phyloP scores from a whole-genome alignment of 2,113 vertebrate genomes.

The Platanista minor region DNA sequence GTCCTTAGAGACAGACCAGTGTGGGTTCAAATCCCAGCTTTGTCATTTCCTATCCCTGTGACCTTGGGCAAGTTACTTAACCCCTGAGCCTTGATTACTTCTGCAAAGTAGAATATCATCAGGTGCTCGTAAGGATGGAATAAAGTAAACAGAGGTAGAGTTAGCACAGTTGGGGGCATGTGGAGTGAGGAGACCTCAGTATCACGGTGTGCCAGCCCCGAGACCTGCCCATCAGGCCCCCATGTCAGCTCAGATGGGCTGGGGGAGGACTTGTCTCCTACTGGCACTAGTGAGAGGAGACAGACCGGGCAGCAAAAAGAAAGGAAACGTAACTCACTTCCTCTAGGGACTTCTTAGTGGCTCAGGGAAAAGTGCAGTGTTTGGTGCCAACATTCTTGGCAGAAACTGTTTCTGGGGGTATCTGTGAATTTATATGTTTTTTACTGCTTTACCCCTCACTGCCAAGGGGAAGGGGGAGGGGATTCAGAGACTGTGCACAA shows the following conservation, averaged over 20 bases:
- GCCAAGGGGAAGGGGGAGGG: not conserved
- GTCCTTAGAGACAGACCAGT: not conserved
- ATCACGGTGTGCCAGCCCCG: fast-evolving
- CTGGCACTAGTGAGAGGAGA: not conserved
- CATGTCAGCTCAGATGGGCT: not conserved
- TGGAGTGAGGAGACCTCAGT: fast-evolving
- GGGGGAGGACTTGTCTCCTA: not conserved
- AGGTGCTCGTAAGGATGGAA: not conserved
- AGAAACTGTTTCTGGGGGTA: not conserved
- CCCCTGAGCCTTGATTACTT: not conserved
- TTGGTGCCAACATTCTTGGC: not conserved
- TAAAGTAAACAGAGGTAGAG: not conserved
- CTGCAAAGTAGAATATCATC: not conserved
- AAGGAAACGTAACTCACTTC: not conserved
- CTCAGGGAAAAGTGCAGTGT: not conserved
- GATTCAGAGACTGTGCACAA: not conserved
- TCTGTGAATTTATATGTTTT: not conserved
- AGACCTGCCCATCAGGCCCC: not conserved
- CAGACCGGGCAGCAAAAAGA: fast-evolving
- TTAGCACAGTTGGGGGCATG: fast-evolving
- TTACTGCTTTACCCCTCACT: not conserved
- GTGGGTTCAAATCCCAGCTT: not conserved
- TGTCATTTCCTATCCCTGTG: not conserved
- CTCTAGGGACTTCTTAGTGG: not conserved
- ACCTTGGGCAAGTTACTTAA: not conserved